Base-by-base conservation (phyloP, 1,140 invertebrate species). In the Solenopsis fugax region DNA sequence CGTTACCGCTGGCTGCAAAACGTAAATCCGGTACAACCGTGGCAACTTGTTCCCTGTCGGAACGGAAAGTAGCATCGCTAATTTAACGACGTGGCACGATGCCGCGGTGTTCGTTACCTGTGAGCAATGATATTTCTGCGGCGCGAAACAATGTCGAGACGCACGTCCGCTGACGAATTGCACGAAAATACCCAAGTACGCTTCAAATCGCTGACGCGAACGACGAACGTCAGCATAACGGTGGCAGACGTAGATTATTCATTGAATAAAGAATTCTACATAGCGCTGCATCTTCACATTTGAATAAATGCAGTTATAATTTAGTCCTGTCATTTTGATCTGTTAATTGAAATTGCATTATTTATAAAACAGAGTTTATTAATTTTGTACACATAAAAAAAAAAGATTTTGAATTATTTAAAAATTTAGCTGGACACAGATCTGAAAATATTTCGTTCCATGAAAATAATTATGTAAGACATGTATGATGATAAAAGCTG, bases 1-100 rank as follows among this genome's bases (percentile, higher is more conserved):
- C 77, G 50, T 54, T 69, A 77, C 58, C 64, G 62, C 24, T 10
- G 58, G 50, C 41, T 77, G 78, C 67, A 54, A 71, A 88, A 80
- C 90, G 82, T 75, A 91, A 85, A 88, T 90, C 77, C 84, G 67
- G 54, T 88, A 86, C 81, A 65, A 72, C 45, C 62, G 48, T 73
- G 86, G 56, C 81, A 87, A 88, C 87, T 88, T 88, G 62, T 85
- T 78, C 29, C 21, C 41, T 75, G 80, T 89, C 88, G 76, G 82
- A 71, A 86, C 72, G 52, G 73, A 88, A 85, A 90, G 81, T 85
- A 87, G 85, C 77, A 48, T 29, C 50, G 81, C 65, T 86, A 88
- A 89, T 88, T 89, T 88, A 89, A 89, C 64, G 60, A 48, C 65
- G 86, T 67, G 75, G 87, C 56, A 62, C 18, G 86, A 88, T 60